Evolutionary conservation across 2,797 vertebrate genomes (phyloP).

Genomic region (Craterocephalus amniculus): DNA sequence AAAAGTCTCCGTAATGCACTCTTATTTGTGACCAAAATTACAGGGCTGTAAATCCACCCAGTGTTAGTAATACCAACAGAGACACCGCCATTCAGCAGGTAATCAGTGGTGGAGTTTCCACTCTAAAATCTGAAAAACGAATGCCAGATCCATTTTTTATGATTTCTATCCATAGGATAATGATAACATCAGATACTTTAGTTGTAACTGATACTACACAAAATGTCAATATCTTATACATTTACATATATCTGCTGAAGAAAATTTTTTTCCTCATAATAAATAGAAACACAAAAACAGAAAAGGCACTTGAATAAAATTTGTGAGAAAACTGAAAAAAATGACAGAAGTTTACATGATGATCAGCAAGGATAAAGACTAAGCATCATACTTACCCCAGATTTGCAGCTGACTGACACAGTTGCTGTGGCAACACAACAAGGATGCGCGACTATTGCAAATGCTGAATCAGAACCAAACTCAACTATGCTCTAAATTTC

Average conservation of each 20-base stretch:
- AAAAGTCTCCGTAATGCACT: background rate
- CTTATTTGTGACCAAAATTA: conserved; percentile 27
- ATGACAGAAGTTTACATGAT: background rate
- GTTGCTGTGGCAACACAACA: conserved; percentile 75
- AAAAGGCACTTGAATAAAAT: background rate
- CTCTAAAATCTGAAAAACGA: conserved; percentile 11
- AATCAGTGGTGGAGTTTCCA: conserved; percentile 18
- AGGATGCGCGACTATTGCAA: conserved; percentile 66
- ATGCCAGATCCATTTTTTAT: conserved; percentile 1
- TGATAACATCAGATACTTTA: conserved; percentile 2
- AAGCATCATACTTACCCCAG: conserved; percentile 73
- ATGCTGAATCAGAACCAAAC: conserved; percentile 52
- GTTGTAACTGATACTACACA: background rate
- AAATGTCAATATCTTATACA: background rate
- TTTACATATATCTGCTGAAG: background rate
- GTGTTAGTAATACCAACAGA: conserved; percentile 1
- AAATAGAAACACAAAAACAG: no score
- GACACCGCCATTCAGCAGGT: conserved; percentile 7
- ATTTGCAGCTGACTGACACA: conserved; percentile 49
- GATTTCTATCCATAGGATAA: background rate
- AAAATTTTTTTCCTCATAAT: no score
- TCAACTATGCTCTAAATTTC: conserved; percentile 30
- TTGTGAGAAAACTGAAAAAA: background rate
- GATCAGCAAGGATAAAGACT: conserved; percentile 20
- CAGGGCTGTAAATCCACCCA: conserved; percentile 5